A percentile compares a stretch with the other conserved stretches of the same genome.
phyloP scores from a whole-genome alignment of 2,888 invertebrate species.

The Conops quadrifasciatus region DNA sequence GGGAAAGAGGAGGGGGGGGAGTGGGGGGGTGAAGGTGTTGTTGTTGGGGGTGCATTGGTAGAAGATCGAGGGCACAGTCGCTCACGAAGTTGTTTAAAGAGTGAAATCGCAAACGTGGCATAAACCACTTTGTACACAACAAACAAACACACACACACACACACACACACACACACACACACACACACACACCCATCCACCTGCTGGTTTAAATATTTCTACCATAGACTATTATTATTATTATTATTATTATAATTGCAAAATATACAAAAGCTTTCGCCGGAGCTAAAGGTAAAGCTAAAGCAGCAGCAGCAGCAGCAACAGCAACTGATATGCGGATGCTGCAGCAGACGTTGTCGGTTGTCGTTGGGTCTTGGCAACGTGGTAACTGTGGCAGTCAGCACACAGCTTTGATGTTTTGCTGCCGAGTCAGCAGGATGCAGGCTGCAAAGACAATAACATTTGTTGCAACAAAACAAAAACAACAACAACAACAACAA shows the following conservation, averaged over 20 bases:
- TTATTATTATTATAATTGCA: slow-evolving; percentile 26
- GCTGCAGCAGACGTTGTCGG: not conserved
- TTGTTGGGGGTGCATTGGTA: too few relatives aligned
- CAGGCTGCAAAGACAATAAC: not conserved
- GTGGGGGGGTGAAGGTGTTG: too few relatives aligned
- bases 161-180: not conserved
- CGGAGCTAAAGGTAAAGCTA: not conserved
- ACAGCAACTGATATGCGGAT: not conserved
- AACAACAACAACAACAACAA: not conserved
- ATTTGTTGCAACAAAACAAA: not conserved
- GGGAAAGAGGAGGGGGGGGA: too few relatives aligned
- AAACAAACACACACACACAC: not conserved
- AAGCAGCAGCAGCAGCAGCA: not conserved
- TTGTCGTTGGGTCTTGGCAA: not conserved
- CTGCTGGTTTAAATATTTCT: not conserved
- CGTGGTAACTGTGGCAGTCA: not conserved
- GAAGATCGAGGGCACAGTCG: not conserved
- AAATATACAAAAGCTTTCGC: slow-evolving; percentile 27
- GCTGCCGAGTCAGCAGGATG: not conserved
- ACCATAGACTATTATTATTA: too few relatives aligned
- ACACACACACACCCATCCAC: not conserved
- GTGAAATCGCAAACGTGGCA: not conserved
- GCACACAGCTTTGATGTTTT: slow-evolving; percentile 24
- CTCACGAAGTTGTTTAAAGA: too few relatives aligned
- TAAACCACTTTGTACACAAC: too few relatives aligned